Conservation (phyloP, 2,113 vertebrate species). For the Aldabrachelys gigantea region DNA sequence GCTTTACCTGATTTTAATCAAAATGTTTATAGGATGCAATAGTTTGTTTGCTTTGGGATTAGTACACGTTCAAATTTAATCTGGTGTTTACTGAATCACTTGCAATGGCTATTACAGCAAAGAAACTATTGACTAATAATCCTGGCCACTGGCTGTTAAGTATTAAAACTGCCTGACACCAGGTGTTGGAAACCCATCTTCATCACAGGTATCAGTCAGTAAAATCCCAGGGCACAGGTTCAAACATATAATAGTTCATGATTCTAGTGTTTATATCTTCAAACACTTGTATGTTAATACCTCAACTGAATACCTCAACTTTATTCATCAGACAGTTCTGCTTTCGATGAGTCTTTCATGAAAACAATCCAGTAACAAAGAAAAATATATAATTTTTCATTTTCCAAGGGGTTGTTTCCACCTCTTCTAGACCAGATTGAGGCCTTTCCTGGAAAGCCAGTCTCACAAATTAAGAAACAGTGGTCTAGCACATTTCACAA, state of each 20-base stretch:
- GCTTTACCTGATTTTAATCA: neutral
- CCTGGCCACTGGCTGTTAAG: neutral
- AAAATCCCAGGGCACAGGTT: neutral
- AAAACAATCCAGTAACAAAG: neutral
- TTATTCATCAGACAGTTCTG: neutral
- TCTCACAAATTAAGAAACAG: neutral
- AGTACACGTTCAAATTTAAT: neutral
- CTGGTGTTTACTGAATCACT: neutral
- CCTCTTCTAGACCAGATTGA: neutral
- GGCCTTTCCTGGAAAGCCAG: neutral
- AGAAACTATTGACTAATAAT: neutral
- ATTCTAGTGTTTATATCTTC: neutral
- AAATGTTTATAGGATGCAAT: neutral
- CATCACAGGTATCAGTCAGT: neutral
- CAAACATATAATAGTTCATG: slow-evolving; percentile 1
- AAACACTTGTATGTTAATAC: neutral
- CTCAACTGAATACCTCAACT: neutral
- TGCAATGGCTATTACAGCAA: neutral
- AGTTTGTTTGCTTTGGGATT: slow-evolving; percentile 12
- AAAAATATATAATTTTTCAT: neutral
- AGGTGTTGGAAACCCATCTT: neutral
- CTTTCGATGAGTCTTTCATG: neutral
- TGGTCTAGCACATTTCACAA: neutral
- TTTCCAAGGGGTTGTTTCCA: slow-evolving; percentile 2
- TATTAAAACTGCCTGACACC: neutral